phyloP scores from a whole-genome alignment of 2,888 invertebrate genomes.

The Scaptomyza cyrtandrae region DNA sequence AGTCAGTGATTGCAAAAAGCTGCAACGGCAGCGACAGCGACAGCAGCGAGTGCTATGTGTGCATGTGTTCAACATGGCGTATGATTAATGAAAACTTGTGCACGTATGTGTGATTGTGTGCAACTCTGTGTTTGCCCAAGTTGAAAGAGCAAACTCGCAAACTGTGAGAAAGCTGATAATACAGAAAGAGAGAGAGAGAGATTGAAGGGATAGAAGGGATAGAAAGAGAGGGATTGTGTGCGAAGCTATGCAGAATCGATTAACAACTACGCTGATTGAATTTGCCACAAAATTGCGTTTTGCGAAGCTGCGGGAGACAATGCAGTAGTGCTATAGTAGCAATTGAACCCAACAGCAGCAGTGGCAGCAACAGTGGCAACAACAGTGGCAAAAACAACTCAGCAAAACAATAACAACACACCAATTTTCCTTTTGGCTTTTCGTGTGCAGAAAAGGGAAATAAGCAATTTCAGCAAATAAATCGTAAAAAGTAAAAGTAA shows the following conservation, averaged over 20 bases:
- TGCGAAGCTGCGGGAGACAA: slow-evolving; percentile 32
- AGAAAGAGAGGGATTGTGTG: neutral
- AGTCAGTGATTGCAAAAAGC: slow-evolving; percentile 53
- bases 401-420: slow-evolving; percentile 49
- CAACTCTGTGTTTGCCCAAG: slow-evolving; percentile 12
- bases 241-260: slow-evolving; percentile 59
- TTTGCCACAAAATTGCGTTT: slow-evolving; percentile 62
- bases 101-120: slow-evolving; percentile 14
- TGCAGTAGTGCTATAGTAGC: slow-evolving; percentile 12
- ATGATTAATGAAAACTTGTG: slow-evolving; percentile 69
- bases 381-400: slow-evolving; percentile 7
- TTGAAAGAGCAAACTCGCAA: slow-evolving; percentile 23
- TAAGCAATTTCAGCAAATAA: slow-evolving; percentile 79
- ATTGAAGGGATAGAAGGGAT: neutral
- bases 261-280: slow-evolving; percentile 70
- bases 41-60: slow-evolving; percentile 48
- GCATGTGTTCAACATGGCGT: slow-evolving; percentile 68
- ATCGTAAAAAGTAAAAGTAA: slow-evolving; percentile 80
- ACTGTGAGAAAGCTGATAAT: slow-evolving; percentile 45
- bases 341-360: neutral
- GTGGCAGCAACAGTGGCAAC: neutral
- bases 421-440: slow-evolving; percentile 59
- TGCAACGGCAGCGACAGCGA: slow-evolving; percentile 7
- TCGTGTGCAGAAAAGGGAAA: slow-evolving; percentile 58
- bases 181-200: neutral